A percentile compares a stretch with the other conserved stretches of the same genome.
These are phyloP conservation scores for Rhamphomyia laevipes DNA, from an alignment of 2,888 invertebrate species.

Conservation along the genomic window DNA sequence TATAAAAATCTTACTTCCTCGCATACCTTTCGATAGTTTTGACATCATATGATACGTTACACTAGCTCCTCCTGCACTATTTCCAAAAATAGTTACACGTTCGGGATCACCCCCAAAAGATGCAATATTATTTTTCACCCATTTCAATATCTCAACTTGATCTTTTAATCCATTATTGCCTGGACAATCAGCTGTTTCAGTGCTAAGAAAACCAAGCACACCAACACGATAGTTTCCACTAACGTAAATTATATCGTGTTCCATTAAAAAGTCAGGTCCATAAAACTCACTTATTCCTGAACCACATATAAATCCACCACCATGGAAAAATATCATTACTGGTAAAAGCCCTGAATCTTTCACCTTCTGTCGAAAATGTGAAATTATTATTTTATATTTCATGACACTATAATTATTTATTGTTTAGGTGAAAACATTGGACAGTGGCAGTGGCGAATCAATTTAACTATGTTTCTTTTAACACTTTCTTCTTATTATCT, in stretches of 20 bases:
- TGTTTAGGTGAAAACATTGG: no score
- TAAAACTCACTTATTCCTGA: conserved; percentile 55
- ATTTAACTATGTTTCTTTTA: no score
- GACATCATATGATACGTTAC: conserved; percentile 59
- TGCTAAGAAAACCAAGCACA: conserved; percentile 54
- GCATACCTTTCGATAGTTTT: conserved; percentile 31
- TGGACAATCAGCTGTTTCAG: conserved; percentile 49
- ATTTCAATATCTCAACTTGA: conserved; percentile 48
- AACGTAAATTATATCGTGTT: conserved; percentile 56
- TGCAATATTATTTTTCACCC: conserved; percentile 48
- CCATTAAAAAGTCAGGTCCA: conserved; percentile 56
- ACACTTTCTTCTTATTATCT: no score
- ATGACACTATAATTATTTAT: no score
- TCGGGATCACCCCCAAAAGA: conserved; percentile 51
- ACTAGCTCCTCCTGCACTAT: conserved; percentile 58
- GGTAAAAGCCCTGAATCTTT: conserved; percentile 32
- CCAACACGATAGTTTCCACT: conserved; percentile 59
- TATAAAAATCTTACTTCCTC: neutral
- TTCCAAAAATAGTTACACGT: conserved; percentile 55
- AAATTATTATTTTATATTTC: no score
- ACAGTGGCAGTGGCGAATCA: no score
- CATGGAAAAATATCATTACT: conserved; percentile 57
- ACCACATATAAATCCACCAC: conserved; percentile 64
- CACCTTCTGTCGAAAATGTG: no score
- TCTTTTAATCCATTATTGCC: conserved; percentile 60